Base-by-base conservation (phyloP, 2,888 invertebrate genomes). In the Papilio protenor region DNA sequence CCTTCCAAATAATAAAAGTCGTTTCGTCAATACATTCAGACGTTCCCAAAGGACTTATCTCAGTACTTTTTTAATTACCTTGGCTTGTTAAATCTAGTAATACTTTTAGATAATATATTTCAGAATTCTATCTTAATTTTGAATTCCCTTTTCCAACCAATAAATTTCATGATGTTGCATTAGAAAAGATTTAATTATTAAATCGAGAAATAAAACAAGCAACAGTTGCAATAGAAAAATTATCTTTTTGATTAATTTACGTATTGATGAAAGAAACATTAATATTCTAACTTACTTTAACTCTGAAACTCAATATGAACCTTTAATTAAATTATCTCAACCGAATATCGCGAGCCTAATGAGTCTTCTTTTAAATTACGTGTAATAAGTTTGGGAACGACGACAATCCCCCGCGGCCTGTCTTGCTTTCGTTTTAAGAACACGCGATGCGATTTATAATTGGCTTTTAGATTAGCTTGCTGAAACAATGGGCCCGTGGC, bases 381-480 rank as follows among this genome's bases (percentile, higher is more conserved):
- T 72, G 72, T 72, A 69, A 73, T 71, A 77, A 77, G 49, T 78
- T 75, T 47, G 47, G 57, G 55, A 76, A 76, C 72, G 59, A 47
- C 64, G 72, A 66, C 57, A 73, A 73, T 78, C 75, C 75, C 75
- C 66, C 75, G 57, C 18, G 78, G 73, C 57, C 78, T 73, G 76
- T 78, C 78, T 78, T 78, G 66, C 75, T 64, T 78, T 78, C 72
- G 72, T 76, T 78, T 76, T 76, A 76, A 76, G 75, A 76, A 76
- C 78, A 78, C 78, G 78, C 78, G 78, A 78, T 78, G 73, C 78
- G 73, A 78, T 78, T 78, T 78, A 78, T 76, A 78, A 76, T 78
- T 78, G 75, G 66, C 75, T 76, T 78, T 78, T 78, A 76, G 76
- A 78, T 78, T 75, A 78, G 75, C 73, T 66, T 72, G 66, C 75